Evolutionary conservation across 2,888 invertebrate species (phyloP), one percentile per base, ranked within the genome.

Genomic region (Microctonus aethiopoides): DNA sequence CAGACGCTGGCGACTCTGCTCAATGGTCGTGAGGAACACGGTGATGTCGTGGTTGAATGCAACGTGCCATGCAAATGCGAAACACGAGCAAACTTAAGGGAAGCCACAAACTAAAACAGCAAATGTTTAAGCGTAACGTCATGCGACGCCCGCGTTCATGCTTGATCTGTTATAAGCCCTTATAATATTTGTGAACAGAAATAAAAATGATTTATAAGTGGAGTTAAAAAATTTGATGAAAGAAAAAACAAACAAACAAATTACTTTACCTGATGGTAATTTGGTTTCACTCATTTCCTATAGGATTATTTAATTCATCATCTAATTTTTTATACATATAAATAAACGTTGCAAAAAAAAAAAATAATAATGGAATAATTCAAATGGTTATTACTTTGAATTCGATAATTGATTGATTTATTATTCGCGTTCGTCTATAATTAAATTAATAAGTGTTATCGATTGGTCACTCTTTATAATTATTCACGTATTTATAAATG

Each of bases 51-150:
- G 56, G 79, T 76, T 71, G 83, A 81, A 76, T 79, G 79, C 66
- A 81, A 80, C 75, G 81, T 82, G 82, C 82, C 85, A 84, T 85
- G 85, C 85, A 85, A 85, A 80, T 80, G 78, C 78, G 78, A 79
- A 83, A 80, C 82, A 81, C 80, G 84, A 77, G 81, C 81, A 83
- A 85, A 83, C 82, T 84, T 83, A 81, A 84, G 80, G 74, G 83
- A 81, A 74, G 74, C 67, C 79, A 82, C 81, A 83, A 81, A 83
- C 85, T 85, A 84, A 83, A 84, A 84, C 83, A 84, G 76, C 66
- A 81, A 71, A 73, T 62, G 61, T 67, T 72, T 70, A 68, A 68
- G 72, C 72, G 73, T 65, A 24, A 41, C 51, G n/a, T 51, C 77
- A 74, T 74, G 73, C 70, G 68, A 75, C 70, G 75, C 72, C 54